Conservation (phyloP, 2,888 invertebrate species). For the Mongoloraphidia duomilia region DNA sequence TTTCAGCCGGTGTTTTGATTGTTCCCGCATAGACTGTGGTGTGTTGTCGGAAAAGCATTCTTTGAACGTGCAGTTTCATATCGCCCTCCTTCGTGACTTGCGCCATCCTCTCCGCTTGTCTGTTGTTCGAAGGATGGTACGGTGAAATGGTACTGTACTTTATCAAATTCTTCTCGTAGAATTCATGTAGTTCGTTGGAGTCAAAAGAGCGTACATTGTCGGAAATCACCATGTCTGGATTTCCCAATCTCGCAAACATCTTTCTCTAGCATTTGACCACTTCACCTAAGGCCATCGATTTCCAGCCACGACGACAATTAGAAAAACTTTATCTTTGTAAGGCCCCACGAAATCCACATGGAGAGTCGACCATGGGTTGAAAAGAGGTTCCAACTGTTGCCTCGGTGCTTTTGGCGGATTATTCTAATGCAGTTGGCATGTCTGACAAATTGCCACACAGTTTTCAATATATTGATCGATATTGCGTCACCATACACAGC, state of each 20-base stretch:
- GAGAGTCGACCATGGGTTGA: not conserved
- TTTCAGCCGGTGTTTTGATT: not conserved
- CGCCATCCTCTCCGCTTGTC: conserved; percentile 2
- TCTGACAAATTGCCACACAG: not conserved
- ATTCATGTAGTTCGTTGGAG: conserved; percentile 1
- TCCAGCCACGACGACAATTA: not conserved
- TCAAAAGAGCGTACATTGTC: conserved; percentile 5
- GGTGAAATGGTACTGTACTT: not conserved
- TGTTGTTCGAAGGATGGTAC: conserved; percentile 2
- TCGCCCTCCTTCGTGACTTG: not conserved
- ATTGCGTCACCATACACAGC: not conserved
- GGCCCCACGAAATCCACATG: not conserved
- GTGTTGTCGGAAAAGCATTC: not conserved
- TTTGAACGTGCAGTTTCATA: not conserved
- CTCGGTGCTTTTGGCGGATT: not conserved
- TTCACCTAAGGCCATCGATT: not conserved
- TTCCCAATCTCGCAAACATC: not conserved
- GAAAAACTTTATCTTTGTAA: not conserved
- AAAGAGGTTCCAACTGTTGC: too few relatives aligned
- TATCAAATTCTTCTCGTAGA: not conserved
- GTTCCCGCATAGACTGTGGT: not conserved
- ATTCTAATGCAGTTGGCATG: not conserved
- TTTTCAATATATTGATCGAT: not conserved
- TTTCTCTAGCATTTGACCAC: not conserved
- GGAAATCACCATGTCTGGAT: not conserved